Conservation (phyloP, 2,797 vertebrate species). For the Helicolenus hilgendorfi region DNA sequence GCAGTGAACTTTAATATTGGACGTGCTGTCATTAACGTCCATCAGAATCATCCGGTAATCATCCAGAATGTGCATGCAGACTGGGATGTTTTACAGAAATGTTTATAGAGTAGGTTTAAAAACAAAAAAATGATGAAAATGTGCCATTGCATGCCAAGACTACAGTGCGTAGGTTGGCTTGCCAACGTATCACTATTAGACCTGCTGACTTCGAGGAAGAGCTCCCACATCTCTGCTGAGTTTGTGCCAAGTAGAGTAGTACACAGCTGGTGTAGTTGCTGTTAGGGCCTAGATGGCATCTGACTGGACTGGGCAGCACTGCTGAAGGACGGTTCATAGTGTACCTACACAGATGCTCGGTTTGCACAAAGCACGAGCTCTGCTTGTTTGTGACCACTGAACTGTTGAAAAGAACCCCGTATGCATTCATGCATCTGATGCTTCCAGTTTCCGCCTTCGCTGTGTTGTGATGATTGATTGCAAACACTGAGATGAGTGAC, state of each 20-base stretch:
- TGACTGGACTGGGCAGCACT: background rate
- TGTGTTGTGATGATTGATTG: background rate
- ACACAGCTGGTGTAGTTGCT: background rate
- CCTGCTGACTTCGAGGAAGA: conserved; percentile 1
- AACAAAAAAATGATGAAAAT: background rate
- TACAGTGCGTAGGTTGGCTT: background rate
- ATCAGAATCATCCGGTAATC: background rate
- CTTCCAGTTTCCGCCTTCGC: background rate
- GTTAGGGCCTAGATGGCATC: background rate
- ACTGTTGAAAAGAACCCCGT: background rate
- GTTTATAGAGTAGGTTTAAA: background rate
- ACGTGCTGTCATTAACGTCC: too few relatives aligned
- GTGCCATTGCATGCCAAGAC: background rate
- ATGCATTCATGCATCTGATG: background rate
- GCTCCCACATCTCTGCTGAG: background rate
- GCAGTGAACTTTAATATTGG: too few relatives aligned
- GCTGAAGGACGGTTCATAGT: background rate
- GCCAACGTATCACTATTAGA: background rate
- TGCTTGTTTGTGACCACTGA: background rate
- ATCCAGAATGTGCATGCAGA: background rate
- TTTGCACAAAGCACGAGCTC: background rate
- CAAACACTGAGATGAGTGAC: background rate
- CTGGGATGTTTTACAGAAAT: background rate
- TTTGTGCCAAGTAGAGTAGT: background rate
- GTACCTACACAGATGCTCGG: background rate